These are phyloP conservation scores for Philonicus albiceps DNA, from an alignment of 2,888 invertebrate genomes.

Conservation along the genomic window DNA sequence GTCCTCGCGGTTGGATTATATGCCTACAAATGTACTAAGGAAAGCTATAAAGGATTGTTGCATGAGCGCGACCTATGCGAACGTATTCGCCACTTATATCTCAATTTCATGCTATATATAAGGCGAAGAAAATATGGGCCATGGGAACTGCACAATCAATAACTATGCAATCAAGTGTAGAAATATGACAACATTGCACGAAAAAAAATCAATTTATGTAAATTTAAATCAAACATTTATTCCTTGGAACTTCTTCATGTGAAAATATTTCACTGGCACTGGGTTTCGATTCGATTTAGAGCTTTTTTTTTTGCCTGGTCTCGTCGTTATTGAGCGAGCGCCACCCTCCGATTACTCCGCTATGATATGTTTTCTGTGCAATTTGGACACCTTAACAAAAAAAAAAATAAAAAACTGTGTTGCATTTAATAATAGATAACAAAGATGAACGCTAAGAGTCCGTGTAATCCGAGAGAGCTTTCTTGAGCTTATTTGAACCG, in stretches of 20 bases:
- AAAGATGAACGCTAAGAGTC: neutral
- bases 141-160: slow-evolving; percentile 46
- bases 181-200: slow-evolving; percentile 43
- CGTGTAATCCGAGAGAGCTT: slow-evolving; percentile 21
- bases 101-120: slow-evolving; percentile 30
- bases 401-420: neutral
- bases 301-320: neutral
- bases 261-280: slow-evolving; percentile 25
- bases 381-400: neutral
- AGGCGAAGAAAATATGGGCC: slow-evolving; percentile 44
- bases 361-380: slow-evolving; percentile 12
- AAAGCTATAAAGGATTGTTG: slow-evolving; percentile 40
- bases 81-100: slow-evolving; percentile 38
- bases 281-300: neutral
- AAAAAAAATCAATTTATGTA: slow-evolving; percentile 11
- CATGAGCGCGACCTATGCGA: slow-evolving; percentile 38
- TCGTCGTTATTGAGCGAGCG: neutral
- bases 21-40: slow-evolving; percentile 12
- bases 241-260: neutral
- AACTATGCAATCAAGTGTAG: slow-evolving; percentile 41
- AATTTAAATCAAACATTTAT: slow-evolving; percentile 24
- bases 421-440: slow-evolving; percentile 9
- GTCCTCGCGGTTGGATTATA: neutral
- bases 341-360: neutral
- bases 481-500: slow-evolving; percentile 26